Percentiles rank a stretch among this genome's conserved stretches.
phyloP scores from a whole-genome alignment of 1,140 invertebrate species.

The Plutomurus gul region DNA sequence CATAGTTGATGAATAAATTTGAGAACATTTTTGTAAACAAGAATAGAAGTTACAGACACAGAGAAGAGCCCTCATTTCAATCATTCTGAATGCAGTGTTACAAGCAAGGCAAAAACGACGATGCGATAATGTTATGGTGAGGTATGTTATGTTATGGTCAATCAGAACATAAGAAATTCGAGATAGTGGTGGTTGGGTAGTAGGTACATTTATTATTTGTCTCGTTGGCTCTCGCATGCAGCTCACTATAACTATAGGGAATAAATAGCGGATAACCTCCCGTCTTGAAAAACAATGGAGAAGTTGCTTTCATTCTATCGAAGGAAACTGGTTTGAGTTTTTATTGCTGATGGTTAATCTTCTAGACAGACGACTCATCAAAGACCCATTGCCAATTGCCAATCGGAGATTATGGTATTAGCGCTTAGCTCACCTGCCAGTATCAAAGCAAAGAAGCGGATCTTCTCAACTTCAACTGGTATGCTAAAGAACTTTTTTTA shows the following conservation, averaged over 20 bases:
- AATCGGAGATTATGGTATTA: constrained; percentile 18
- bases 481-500: constrained; percentile 25
- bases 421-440: neutral
- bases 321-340: constrained; percentile 8
- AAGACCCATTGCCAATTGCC: constrained; percentile 25
- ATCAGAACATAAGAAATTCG: constrained; percentile 18
- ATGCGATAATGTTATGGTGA: no score
- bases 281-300: constrained; percentile 19
- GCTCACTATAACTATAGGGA: neutral
- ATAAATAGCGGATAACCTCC: no score
- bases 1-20: no score
- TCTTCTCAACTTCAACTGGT: constrained; percentile 3
- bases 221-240: neutral
- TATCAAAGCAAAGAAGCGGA: constrained; percentile 2
- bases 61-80: no score
- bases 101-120: no score
- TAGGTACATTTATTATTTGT: neutral
- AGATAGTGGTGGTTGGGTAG: neutral
- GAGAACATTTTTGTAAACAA: no score
- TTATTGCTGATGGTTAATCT: constrained; percentile 16
- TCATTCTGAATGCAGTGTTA: no score
- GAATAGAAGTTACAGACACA: no score
- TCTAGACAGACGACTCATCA: constrained; percentile 26
- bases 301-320: neutral
- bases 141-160: no score